These are phyloP conservation scores for Leuciscus idus DNA, from an alignment of 2,113 vertebrate species.

Conservation along the genomic window DNA sequence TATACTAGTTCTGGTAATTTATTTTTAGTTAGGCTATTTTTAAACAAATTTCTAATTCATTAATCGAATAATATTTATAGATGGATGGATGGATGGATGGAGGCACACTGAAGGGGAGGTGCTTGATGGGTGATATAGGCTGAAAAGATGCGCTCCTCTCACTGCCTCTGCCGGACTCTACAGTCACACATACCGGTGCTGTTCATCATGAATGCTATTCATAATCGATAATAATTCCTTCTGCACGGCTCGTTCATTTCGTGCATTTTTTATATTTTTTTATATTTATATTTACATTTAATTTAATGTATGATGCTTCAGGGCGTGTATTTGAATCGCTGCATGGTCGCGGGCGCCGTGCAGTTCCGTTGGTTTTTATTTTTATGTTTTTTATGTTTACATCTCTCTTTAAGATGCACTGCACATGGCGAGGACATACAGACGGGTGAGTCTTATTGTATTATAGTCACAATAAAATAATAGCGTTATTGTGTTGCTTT, in stretches of 20 bases:
- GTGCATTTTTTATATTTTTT: neutral
- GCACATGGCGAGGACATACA: slow-evolving; percentile 51
- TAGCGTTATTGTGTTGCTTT: neutral
- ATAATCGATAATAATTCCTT: neutral
- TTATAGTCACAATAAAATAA: neutral
- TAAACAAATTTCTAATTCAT: too few species aligned
- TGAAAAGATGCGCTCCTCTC: slow-evolving; percentile 24
- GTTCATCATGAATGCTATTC: slow-evolving; percentile 12
- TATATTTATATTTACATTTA: neutral
- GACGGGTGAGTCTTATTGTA: slow-evolving; percentile 62
- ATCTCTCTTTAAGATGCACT: slow-evolving; percentile 44
- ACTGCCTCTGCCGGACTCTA: neutral
- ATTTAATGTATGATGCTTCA: slow-evolving; percentile 64
- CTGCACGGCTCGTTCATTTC: neutral
- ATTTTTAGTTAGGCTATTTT: too few species aligned
- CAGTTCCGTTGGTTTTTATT: slow-evolving; percentile 12
- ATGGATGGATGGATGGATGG: too few species aligned
- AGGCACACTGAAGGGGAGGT: neutral
- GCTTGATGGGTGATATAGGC: neutral
- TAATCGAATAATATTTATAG: too few species aligned
- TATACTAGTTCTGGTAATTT: too few species aligned
- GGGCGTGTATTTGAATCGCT: slow-evolving; percentile 44
- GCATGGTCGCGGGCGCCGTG: slow-evolving; percentile 33
- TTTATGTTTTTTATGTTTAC: slow-evolving; percentile 23
- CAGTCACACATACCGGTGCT: slow-evolving; percentile 5